Evolutionary conservation across 2,797 vertebrate species (phyloP).

Genomic region (Apodemus agrarius): DNA sequence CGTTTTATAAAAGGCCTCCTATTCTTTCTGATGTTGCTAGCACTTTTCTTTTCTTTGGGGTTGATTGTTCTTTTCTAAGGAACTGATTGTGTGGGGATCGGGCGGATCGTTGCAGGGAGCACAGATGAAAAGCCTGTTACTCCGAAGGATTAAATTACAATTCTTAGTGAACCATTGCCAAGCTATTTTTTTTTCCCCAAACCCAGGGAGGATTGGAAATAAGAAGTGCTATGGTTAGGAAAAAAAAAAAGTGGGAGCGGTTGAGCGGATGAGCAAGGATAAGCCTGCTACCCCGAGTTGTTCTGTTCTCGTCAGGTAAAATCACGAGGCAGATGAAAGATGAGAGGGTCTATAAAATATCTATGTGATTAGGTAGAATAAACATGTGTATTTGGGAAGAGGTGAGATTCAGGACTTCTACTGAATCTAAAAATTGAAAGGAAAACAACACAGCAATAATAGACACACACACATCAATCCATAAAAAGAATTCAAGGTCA

Average conservation of each 20-base stretch:
- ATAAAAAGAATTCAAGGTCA: slow-evolving; percentile 6
- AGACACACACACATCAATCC: background rate
- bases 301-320: slow-evolving; percentile 59
- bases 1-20: slow-evolving; percentile 55
- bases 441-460: background rate
- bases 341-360: slow-evolving; percentile 53
- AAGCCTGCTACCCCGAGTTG: slow-evolving; percentile 33
- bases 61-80: slow-evolving; percentile 76
- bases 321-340: slow-evolving; percentile 56
- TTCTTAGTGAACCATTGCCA: slow-evolving; percentile 82
- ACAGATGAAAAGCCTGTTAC: slow-evolving; percentile 82
- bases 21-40: slow-evolving; percentile 66
- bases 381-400: slow-evolving; percentile 40
- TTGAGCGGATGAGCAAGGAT: slow-evolving; percentile 51
- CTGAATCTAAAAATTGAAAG: slow-evolving; percentile 31
- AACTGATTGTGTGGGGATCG: slow-evolving; percentile 71
- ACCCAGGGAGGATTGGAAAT: slow-evolving; percentile 72
- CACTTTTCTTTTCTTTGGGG: slow-evolving; percentile 67
- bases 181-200: slow-evolving; percentile 68
- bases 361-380: slow-evolving; percentile 37
- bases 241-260: slow-evolving; percentile 54
- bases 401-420: slow-evolving; percentile 13
- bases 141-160: slow-evolving; percentile 83
- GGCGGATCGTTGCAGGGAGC: slow-evolving; percentile 74
- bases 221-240: slow-evolving; percentile 73